These are phyloP conservation scores for Lethrus apterus DNA, from an alignment of 1,140 invertebrate species.

Conservation along the genomic window DNA sequence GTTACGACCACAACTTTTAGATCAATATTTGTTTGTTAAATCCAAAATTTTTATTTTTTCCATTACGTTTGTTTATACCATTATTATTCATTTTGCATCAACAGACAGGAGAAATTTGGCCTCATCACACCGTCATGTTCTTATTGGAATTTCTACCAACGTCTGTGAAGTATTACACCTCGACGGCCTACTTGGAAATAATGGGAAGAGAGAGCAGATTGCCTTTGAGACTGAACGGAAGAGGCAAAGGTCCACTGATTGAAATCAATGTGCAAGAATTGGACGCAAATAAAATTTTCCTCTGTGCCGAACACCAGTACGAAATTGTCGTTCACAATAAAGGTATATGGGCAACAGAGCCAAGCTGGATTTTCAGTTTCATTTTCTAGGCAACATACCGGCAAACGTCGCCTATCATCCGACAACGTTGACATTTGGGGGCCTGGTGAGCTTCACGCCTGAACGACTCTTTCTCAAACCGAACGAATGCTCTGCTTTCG, in stretches of 20 bases:
- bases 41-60: too few species aligned
- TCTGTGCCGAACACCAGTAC: constrained; percentile 33
- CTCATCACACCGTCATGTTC: constrained; percentile 23
- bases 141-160: constrained; percentile 28
- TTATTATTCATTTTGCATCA: constrained; percentile 17
- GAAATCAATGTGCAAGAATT: constrained; percentile 25
- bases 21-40: too few species aligned
- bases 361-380: background rate
- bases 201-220: constrained; percentile 25
- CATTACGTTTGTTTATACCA: background rate
- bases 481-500: constrained; percentile 22
- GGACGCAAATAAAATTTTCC: constrained; percentile 29
- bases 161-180: constrained; percentile 19
- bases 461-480: constrained; percentile 22
- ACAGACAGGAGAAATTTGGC: constrained; percentile 33
- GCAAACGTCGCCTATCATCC: constrained; percentile 28
- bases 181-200: constrained; percentile 29
- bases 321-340: constrained; percentile 29
- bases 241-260: constrained; percentile 28
- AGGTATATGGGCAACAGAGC: constrained; percentile 20
- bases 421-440: constrained; percentile 26
- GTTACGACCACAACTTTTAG: too few species aligned
- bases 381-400: constrained; percentile 32
- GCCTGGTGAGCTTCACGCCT: constrained; percentile 26
- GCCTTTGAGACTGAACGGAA: constrained; percentile 27